A percentile compares a stretch with the other conserved stretches of the same genome.
Evolutionary conservation across 37 sponge, comb jelly and placozoan genomes (phyloP).

Genomic region (Axinella damicornis): DNA sequence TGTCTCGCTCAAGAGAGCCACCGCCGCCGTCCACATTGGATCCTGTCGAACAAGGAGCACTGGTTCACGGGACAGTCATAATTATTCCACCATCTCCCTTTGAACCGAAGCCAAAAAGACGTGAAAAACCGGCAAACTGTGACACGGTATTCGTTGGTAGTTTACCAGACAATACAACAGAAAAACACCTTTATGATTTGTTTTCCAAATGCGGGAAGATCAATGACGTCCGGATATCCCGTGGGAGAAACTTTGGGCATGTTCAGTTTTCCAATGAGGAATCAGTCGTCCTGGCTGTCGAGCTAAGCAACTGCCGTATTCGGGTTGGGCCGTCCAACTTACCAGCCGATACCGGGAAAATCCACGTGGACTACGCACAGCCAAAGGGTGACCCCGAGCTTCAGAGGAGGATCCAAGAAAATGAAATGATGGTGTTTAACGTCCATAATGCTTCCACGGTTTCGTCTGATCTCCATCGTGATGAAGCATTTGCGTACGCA

Average conservation of each 20-base stretch:
- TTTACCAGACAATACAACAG: conserved; percentile 59
- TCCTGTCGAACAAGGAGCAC: not conserved
- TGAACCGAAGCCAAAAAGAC: conserved; percentile 34
- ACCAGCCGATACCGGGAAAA: conserved; percentile 25
- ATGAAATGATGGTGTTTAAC: conserved; percentile 26
- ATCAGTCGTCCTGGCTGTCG: conserved; percentile 62
- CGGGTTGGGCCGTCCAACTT: conserved; percentile 47
- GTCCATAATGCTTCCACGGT: conserved; percentile 22
- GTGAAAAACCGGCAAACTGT: conserved; percentile 49
- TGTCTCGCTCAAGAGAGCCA: not conserved
- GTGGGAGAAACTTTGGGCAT: conserved; percentile 62
- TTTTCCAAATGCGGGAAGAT: conserved; percentile 73
- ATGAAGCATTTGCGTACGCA: conserved; percentile 52
- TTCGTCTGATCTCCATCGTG: conserved; percentile 53
- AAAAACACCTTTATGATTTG: conserved; percentile 68
- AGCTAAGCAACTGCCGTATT: conserved; percentile 38
- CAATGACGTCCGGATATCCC: conserved; percentile 54
- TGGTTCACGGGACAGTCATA: conserved; percentile 43
- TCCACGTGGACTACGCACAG: conserved; percentile 79
- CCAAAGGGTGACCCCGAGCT: conserved; percentile 18
- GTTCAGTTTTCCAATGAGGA: conserved; percentile 53
- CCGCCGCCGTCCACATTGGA: not conserved
- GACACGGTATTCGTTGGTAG: conserved; percentile 77
- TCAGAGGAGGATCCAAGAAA: conserved; percentile 15
- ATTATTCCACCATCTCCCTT: conserved; percentile 41